Evolutionary conservation across 2,797 vertebrate species (phyloP).

Genomic region (Rousettus madagascariensis): DNA sequence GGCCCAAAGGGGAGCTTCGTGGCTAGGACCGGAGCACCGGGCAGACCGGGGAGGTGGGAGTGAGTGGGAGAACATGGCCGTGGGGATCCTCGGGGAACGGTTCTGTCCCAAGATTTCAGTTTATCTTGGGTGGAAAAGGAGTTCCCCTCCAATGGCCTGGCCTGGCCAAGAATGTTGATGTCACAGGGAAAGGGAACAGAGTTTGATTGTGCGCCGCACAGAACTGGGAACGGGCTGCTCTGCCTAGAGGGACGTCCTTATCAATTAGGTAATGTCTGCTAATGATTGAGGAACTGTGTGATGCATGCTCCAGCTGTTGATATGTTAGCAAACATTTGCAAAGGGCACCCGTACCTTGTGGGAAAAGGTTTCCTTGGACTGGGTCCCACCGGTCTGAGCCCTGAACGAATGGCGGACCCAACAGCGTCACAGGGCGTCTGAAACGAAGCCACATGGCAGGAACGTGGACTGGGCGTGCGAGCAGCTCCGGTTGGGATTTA

Average conservation of each 20-base stretch:
- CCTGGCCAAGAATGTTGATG: conserved; percentile 85
- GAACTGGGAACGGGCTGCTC: conserved; percentile 74
- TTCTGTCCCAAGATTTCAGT: conserved; percentile 65
- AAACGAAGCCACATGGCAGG: background rate
- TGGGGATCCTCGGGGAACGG: conserved; percentile 64
- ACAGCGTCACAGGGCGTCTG: background rate
- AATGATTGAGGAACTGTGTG: conserved; percentile 79
- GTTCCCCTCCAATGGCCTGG: conserved; percentile 78
- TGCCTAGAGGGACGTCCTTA: conserved; percentile 76
- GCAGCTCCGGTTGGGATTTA: background rate
- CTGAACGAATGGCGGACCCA: background rate
- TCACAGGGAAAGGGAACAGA: conserved; percentile 83
- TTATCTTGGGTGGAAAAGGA: conserved; percentile 85
- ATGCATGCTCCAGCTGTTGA: conserved; percentile 71
- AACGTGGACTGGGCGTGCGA: background rate
- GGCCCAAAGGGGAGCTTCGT: background rate
- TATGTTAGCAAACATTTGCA: conserved; percentile 75
- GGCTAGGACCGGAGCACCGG: background rate
- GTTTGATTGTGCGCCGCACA: conserved; percentile 76
- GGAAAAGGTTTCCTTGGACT: background rate
- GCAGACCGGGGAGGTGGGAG: background rate
- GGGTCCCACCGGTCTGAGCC: fast-evolving
- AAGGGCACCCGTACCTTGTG: conserved; percentile 50
- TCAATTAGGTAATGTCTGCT: conserved; percentile 89
- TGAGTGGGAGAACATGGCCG: background rate